Percentiles rank a stretch among this genome's conserved stretches.
Conservation (phyloP, 1,140 invertebrate species). For the Caenorhabditis tropicalis region DNA sequence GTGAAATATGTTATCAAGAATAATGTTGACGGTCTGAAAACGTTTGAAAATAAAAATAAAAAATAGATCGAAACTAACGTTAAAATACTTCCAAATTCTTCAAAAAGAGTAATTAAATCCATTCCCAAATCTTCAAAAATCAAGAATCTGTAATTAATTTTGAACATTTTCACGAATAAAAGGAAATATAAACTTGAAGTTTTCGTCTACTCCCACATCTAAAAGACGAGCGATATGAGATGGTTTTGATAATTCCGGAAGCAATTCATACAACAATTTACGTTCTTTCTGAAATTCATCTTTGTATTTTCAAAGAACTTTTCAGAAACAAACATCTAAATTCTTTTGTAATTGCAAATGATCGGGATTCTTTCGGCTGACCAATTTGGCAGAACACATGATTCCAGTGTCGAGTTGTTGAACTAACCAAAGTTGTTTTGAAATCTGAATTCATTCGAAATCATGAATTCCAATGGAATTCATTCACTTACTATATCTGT, state of each 20-base stretch:
- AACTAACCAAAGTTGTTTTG: constrained; percentile 30
- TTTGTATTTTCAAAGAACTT: background rate
- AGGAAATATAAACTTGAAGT: background rate
- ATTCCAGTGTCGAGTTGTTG: background rate
- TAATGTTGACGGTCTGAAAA: background rate
- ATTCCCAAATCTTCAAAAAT: constrained; percentile 19
- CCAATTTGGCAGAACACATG: background rate
- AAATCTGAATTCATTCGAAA: background rate
- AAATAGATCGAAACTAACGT: background rate
- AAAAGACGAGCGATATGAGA: constrained; percentile 10
- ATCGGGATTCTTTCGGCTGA: constrained; percentile 5
- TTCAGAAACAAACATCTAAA: background rate
- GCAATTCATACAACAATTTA: background rate
- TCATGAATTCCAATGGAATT: background rate
- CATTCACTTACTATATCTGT: background rate
- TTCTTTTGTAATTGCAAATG: background rate
- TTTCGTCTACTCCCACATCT: background rate
- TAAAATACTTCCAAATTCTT: background rate
- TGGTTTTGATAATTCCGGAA: background rate
- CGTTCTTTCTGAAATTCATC: constrained; percentile 4
- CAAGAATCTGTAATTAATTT: background rate
- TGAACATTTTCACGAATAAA: background rate
- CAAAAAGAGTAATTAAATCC: constrained; percentile 8
- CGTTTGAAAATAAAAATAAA: background rate
- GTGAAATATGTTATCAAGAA: constrained; percentile 3